Percentiles rank a stretch among this genome's conserved stretches.
phyloP scores from a whole-genome alignment of 2,113 vertebrate species.

The Pomatostomus ruficeps region DNA sequence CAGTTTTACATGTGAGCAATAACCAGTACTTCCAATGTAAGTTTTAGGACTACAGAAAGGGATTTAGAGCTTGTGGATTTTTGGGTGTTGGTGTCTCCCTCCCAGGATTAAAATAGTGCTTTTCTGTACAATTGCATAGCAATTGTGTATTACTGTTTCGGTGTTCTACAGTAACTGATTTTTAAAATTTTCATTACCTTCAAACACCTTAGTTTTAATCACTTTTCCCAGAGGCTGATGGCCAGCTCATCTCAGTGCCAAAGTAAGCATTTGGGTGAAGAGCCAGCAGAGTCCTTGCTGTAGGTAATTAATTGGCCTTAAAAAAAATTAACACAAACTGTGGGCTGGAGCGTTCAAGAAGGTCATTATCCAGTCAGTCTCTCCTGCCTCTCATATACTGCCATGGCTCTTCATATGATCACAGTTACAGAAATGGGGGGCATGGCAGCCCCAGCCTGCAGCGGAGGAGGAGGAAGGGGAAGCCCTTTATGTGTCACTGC shows the following conservation, averaged over 20 bases:
- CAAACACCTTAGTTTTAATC: not conserved
- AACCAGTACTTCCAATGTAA: not conserved
- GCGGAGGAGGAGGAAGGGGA: not conserved
- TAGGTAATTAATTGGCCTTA: not conserved
- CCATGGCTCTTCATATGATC: not conserved
- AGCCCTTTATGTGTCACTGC: not conserved
- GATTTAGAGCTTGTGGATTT: not conserved
- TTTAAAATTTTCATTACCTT: not conserved
- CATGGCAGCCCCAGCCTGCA: not conserved
- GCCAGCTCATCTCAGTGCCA: not conserved
- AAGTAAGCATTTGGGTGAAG: not conserved
- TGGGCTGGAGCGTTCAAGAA: not conserved
- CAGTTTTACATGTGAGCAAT: not conserved
- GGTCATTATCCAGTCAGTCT: not conserved
- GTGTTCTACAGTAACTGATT: not conserved
- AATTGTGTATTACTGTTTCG: fast-evolving
- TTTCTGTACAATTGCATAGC: not conserved
- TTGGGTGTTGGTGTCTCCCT: not conserved
- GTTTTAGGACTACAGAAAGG: not conserved
- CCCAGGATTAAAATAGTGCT: not conserved
- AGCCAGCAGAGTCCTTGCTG: not conserved
- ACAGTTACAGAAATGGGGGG: not conserved
- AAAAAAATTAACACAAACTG: not conserved
- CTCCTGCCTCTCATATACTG: not conserved
- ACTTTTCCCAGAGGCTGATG: not conserved